Base-by-base conservation (phyloP, 2,113 vertebrate species). In the Zosterops japonicus region DNA sequence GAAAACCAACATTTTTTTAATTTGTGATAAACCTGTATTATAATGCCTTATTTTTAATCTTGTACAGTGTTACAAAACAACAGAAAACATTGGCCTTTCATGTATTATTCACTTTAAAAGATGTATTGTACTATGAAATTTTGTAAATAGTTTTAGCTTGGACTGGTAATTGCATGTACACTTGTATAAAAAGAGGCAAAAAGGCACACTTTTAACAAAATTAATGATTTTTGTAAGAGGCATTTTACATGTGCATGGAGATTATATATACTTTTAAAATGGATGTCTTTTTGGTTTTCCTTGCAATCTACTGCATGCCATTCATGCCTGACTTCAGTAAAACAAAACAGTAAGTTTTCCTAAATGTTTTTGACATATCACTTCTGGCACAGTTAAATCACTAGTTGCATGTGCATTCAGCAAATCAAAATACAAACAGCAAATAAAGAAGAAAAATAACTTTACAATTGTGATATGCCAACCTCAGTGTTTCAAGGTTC, bases 11-110 rank as follows among this genome's bases (percentile, higher is more conserved):
- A 90, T 97, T 95, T 96, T 97, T 97, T 96, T 98, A 98, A 96
- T 98, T 97, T 97, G 98, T 98, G 98, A 97, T 93, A 95, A 98
- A 98, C 97, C 96, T 97, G 95, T 98, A 97, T 97, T 98, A 98
- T 98, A 97, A 98, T 99, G 99, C 99, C 99, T 99, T 99, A 98
- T 98, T 98, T 98, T 98, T 98, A 98, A 98, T 97, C 98, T 98
- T 98, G 97, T 98, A 98, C 97, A 98, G 97, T 98, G 98, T 98
- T 98, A 98, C 35, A 80, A 80, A 94, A 85, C 50, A 80, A 92
- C 63, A 59, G 60, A 97, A 98, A 98, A 98, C 89, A 94, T 97
- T 98, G 98, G 98, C 98, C 99, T 98, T 98, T 98, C 96, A 98
- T 94, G 94, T 96, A 98, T 97, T 98, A 98, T 97, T 98, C 97